Conservation (phyloP, 1,140 invertebrate genomes). For the Yoshiicerus persimilis region DNA sequence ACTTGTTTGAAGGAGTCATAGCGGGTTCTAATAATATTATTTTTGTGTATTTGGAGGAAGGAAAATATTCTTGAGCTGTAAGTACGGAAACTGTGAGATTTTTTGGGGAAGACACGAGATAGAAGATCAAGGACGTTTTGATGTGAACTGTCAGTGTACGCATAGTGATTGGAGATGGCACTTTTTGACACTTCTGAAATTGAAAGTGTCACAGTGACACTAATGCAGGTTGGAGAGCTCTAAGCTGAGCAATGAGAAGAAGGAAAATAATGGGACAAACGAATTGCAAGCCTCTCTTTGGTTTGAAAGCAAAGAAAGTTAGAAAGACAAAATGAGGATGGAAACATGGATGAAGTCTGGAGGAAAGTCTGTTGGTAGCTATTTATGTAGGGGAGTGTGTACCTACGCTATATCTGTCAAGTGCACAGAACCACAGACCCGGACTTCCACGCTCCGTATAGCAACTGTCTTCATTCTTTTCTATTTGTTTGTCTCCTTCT, state of each 20-base stretch:
- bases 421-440: neutral
- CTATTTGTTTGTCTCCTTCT: neutral
- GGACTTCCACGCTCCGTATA: neutral
- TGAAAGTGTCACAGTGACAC: conserved; percentile 46
- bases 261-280: neutral
- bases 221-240: neutral
- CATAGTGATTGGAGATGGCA: conserved; percentile 35
- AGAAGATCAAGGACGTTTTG: neutral
- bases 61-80: neutral
- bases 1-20: no score
- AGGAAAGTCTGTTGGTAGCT: neutral
- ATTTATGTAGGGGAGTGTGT: neutral
- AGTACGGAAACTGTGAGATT: neutral
- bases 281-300: neutral
- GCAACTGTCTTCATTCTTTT: neutral
- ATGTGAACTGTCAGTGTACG: neutral
- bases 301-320: neutral
- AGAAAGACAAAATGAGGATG: neutral
- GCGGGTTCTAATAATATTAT: neutral
- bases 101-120: neutral
- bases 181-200: conserved; percentile 47
- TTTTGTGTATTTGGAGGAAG: neutral
- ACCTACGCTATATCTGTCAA: neutral
- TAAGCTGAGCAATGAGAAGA: neutral
- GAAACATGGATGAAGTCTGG: neutral